These are phyloP conservation scores for Eilema sororculum DNA, from an alignment of 2,888 invertebrate species.

Conservation along the genomic window DNA sequence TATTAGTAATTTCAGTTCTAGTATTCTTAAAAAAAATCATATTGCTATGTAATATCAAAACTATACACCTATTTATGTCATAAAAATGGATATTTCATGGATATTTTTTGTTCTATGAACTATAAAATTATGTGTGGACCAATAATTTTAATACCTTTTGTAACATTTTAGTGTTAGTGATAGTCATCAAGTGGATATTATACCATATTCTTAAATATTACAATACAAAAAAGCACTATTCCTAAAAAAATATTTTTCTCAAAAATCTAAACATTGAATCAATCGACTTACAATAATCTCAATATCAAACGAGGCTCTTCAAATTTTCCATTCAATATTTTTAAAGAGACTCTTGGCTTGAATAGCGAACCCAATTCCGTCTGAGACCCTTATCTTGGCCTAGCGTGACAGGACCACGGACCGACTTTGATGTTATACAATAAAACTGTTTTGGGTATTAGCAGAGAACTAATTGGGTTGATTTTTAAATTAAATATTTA, in stretches of 20 bases:
- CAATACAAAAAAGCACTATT: background rate
- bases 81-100: too few relatives aligned
- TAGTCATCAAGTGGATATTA: background rate
- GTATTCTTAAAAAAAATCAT: too few relatives aligned
- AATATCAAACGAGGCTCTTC: constrained; percentile 2
- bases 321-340: constrained; percentile 15
- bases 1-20: too few relatives aligned
- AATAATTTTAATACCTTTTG: background rate
- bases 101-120: too few relatives aligned
- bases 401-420: background rate
- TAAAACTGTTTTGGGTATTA: constrained; percentile 7
- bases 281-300: constrained; percentile 15
- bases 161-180: background rate
- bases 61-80: too few relatives aligned
- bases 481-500: background rate
- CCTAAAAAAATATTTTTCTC: background rate
- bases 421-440: background rate
- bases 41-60: too few relatives aligned
- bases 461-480: background rate
- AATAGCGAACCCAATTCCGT: constrained; percentile 9
- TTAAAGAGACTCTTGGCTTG: constrained; percentile 9
- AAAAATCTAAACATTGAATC: background rate
- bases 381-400: background rate
- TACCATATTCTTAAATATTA: too few relatives aligned
- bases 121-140: background rate